Evolutionary conservation across 2,113 vertebrate genomes (phyloP).

Genomic region (Alethe castanea): DNA sequence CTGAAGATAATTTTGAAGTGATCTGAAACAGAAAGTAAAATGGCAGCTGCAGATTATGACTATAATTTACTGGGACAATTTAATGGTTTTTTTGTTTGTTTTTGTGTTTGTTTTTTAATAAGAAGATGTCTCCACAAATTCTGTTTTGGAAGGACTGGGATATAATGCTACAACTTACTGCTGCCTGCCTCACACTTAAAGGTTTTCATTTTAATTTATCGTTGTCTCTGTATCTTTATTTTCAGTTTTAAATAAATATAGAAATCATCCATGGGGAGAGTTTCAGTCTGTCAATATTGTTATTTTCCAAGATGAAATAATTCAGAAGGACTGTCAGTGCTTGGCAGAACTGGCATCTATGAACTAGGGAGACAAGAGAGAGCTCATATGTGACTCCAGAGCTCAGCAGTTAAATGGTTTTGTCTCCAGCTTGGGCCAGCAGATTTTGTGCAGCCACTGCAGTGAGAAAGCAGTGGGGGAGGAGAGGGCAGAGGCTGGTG

Average conservation of each 20-base stretch:
- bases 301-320: neutral
- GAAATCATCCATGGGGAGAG: neutral
- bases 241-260: neutral
- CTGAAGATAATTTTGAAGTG: neutral
- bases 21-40: neutral
- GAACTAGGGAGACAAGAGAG: neutral
- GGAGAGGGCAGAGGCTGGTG: conserved; percentile 12
- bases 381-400: neutral
- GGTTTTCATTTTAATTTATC: neutral
- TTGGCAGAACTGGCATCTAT: neutral
- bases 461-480: neutral
- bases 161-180: neutral
- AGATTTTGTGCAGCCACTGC: neutral
- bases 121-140: neutral
- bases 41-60: neutral
- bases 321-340: neutral
- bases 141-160: neutral
- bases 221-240: neutral
- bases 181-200: neutral
- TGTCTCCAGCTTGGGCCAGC: neutral
- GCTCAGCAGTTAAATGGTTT: conserved; percentile 11
- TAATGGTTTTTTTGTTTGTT: no score
- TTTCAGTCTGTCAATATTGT: neutral
- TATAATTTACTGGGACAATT: neutral
- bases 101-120: neutral